Conservation (phyloP, 1,140 invertebrate genomes). For the Platyscapa corneri region DNA sequence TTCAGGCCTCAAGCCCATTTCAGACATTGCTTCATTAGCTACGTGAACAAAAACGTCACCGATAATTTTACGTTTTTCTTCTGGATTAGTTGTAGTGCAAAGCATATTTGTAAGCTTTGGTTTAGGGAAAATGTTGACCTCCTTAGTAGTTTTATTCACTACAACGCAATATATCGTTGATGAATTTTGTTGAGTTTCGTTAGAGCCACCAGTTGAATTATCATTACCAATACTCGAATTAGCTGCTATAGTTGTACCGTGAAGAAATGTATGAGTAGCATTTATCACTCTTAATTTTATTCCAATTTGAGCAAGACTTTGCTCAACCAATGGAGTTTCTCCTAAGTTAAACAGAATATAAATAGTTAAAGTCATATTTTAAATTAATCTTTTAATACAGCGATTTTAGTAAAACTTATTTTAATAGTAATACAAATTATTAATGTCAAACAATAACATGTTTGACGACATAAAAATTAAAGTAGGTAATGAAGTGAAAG, state of each 20-base stretch:
- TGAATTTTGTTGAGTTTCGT: slow-evolving; percentile 55
- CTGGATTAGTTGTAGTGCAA: slow-evolving; percentile 90
- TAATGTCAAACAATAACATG: too few species aligned
- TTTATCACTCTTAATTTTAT: slow-evolving; percentile 89
- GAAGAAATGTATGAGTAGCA: slow-evolving; percentile 83
- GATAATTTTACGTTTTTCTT: slow-evolving; percentile 99
- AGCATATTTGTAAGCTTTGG: slow-evolving; percentile 89
- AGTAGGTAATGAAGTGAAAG: too few species aligned
- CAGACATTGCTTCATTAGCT: slow-evolving; percentile 87
- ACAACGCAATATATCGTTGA: slow-evolving; percentile 43
- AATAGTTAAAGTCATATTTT: neutral
- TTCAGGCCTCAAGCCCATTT: slow-evolving; percentile 88
- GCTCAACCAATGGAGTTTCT: slow-evolving; percentile 92
- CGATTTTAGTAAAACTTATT: neutral
- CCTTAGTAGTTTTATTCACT: slow-evolving; percentile 47
- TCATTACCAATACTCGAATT: slow-evolving; percentile 76
- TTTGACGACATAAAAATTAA: too few species aligned
- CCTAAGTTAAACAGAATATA: slow-evolving; percentile 62
- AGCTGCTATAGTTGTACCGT: slow-evolving; percentile 84
- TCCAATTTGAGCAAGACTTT: slow-evolving; percentile 89
- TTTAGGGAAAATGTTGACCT: slow-evolving; percentile 70
- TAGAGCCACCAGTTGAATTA: slow-evolving; percentile 74
- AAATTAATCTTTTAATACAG: neutral
- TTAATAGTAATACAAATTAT: neutral
- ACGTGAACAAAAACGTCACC: slow-evolving; percentile 98